A percentile compares a stretch with the other conserved stretches of the same genome.
phyloP scores from a whole-genome alignment of 2,113 vertebrate species.

The Ammodytes marinus region DNA sequence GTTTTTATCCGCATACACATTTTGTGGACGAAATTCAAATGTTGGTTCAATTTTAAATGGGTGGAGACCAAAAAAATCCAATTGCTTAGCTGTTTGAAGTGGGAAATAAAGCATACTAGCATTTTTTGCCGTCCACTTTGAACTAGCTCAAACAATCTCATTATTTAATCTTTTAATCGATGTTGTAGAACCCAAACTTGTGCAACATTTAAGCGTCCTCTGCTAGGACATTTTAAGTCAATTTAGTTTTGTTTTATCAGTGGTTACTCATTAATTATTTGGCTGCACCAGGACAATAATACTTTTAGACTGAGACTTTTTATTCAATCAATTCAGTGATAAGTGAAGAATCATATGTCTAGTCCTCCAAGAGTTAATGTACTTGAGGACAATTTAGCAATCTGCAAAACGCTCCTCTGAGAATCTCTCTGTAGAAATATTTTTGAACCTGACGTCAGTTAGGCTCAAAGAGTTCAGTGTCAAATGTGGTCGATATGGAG shows the following conservation, averaged over 20 bases:
- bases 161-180: no score
- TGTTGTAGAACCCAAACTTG: no score
- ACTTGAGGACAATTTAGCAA: not conserved
- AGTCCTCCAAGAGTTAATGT: not conserved
- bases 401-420: not conserved
- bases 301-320: slow-evolving; percentile 2
- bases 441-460: not conserved
- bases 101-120: no score
- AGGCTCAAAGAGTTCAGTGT: not conserved
- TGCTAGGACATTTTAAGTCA: not conserved
- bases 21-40: not conserved
- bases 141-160: no score
- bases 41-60: not conserved
- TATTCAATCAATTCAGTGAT: not conserved
- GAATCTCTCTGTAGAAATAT: not conserved
- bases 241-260: not conserved
- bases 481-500: slow-evolving; percentile 6
- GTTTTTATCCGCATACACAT: not conserved
- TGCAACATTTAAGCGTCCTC: no score
- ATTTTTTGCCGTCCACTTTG: no score
- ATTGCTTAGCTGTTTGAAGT: not conserved
- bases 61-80: not conserved
- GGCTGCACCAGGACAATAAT: not conserved
- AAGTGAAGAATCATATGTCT: not conserved
- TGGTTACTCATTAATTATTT: not conserved